Conservation (phyloP, 2,888 invertebrate genomes). For the Gibbula magus region DNA sequence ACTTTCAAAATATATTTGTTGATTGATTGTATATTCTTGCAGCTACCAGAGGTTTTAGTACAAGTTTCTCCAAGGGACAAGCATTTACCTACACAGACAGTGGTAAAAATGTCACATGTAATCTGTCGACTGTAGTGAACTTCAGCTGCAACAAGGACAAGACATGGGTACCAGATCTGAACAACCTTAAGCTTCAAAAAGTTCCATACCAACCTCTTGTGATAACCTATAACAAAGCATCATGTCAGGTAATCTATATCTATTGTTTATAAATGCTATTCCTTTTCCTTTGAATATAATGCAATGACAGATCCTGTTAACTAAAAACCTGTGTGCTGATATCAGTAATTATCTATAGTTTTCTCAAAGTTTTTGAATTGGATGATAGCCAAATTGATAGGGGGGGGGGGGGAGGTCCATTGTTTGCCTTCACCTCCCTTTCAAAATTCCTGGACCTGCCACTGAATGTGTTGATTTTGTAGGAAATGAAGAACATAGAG, state of each 20-base stretch:
- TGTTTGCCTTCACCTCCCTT: no score
- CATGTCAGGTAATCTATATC: not conserved
- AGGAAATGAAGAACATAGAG: no score
- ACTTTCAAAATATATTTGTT: not conserved
- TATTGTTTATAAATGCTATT: no score
- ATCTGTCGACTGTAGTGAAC: constrained; percentile 22
- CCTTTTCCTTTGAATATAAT: no score
- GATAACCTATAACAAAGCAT: not conserved
- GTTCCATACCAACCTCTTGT: constrained; percentile 18
- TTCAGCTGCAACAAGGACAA: constrained; percentile 27
- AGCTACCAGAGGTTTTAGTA: not conserved
- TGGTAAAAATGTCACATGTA: not conserved
- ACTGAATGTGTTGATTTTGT: no score
- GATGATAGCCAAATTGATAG: no score
- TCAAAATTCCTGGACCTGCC: no score
- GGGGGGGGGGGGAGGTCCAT: no score
- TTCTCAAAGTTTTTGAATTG: no score
- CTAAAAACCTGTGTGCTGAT: no score
- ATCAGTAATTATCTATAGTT: no score
- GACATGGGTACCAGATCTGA: not conserved
- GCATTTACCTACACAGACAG: not conserved
- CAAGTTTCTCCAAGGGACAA: not conserved
- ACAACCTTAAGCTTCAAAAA: not conserved
- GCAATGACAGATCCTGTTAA: no score
- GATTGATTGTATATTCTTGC: not conserved